Evolutionary conservation across 2,113 vertebrate species (phyloP), one percentile per base, ranked within the genome.

Genomic region (Plecturocebus donacophilus): DNA sequence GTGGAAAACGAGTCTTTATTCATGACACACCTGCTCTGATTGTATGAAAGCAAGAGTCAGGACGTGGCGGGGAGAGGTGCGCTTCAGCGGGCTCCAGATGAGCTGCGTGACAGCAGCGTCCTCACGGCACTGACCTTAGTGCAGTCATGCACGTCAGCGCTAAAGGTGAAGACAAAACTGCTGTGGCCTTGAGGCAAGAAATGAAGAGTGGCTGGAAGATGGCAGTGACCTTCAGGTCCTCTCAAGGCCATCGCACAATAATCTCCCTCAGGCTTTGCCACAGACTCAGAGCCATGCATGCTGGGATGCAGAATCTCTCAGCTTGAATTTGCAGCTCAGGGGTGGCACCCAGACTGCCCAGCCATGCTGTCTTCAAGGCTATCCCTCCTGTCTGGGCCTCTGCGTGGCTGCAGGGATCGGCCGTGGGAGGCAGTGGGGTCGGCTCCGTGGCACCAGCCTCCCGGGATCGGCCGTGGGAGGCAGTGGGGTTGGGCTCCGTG

Each of bases 111-210:
- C 10, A 11, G 7, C 71, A 35, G 52, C 35, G 10, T 35, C 20
- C 0, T 27, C 20, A 8, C 58, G 5, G 20, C 16, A 0, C 40
- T 2, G 1, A 32, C 23, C 23, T 38, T 25, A 1, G 9, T 9
- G 6, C 14, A 7, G 11, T 64, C 5, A 11, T 0, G 2, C 1
- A 0, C 0, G 5, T 4, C 21, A 1, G 64, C 58, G 32, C 54
- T 38, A 0, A 54, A 27, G 49, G 23, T 81, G 73, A 52, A 1
- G 64, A 19, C 6, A 23, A 38, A 47, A 10, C 32, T 5, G 30
- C 17, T 89, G 30, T 5, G 1, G 32, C 25, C 73, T 10, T 6
- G 1, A 61, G n/a, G 47, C 45, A 54, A 71, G 27, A 47, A 5
- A 38, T 1, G 6, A 9, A 20, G 40, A 2, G 23, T 2, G 8